A percentile compares a stretch with the other conserved stretches of the same genome.
Conservation (phyloP, 2,797 vertebrate species). For the Stomatorhinus walkeri region DNA sequence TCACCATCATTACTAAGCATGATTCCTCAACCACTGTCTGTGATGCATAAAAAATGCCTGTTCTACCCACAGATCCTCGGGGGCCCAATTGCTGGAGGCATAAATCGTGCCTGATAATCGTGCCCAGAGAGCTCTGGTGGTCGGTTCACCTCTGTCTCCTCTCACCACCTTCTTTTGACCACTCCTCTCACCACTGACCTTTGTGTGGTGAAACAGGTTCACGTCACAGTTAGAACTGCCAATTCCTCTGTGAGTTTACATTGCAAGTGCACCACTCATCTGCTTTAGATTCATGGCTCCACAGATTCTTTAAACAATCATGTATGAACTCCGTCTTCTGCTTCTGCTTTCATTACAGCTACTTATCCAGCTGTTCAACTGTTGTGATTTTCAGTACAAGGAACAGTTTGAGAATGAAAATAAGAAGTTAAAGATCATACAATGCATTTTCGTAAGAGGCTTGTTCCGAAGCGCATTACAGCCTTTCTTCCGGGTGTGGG, state of each 20-base stretch:
- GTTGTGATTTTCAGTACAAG: not conserved
- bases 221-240: not conserved
- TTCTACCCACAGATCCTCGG: not conserved
- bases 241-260: not conserved
- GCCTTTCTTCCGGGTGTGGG: not conserved
- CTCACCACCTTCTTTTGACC: not conserved
- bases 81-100: not conserved
- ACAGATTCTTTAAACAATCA: not conserved
- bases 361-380: not conserved
- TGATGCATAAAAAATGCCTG: not conserved
- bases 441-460: not conserved
- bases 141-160: not conserved
- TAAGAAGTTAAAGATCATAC: not conserved
- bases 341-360: not conserved
- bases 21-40: not conserved
- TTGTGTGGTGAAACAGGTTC: not conserved
- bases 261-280: not conserved
- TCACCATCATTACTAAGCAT: conserved; percentile 2
- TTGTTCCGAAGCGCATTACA: not conserved
- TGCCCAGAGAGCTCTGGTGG: not conserved
- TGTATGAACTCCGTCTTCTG: not conserved
- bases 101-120: not conserved
- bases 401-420: conserved; percentile 4
- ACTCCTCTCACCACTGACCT: not conserved
- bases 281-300: not conserved